phyloP scores from a whole-genome alignment of 2,888 invertebrate genomes.

The Clivina fossor region DNA sequence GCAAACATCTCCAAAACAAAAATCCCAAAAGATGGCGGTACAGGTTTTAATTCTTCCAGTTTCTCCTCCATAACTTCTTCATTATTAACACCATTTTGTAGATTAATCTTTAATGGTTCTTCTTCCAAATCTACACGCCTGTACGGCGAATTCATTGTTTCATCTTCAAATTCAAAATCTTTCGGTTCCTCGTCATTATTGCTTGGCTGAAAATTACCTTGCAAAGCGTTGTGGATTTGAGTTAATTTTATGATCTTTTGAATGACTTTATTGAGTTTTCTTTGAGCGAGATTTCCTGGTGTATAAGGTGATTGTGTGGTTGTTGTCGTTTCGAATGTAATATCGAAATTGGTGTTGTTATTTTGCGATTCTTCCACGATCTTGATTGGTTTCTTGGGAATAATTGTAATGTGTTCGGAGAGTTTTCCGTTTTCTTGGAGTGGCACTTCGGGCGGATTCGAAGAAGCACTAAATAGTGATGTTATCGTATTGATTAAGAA shows the following conservation, averaged over 20 bases:
- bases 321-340: conserved; percentile 5
- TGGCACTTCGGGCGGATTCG: neutral
- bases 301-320: neutral
- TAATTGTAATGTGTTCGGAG: conserved; percentile 19
- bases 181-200: neutral
- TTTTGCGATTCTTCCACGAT: neutral
- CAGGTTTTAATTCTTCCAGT: neutral
- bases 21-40: conserved; percentile 24
- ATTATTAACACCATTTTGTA: neutral
- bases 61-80: neutral
- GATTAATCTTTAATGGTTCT: neutral
- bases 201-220: conserved; percentile 2
- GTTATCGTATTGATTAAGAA: conserved; percentile 11
- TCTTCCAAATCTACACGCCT: neutral
- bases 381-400: neutral
- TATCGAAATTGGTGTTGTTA: neutral
- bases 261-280: conserved; percentile 16
- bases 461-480: conserved; percentile 17
- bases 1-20: conserved; percentile 36
- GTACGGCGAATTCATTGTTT: neutral
- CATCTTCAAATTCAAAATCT: neutral
- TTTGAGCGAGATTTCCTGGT: conserved; percentile 6
- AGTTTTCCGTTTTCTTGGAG: conserved; percentile 8
- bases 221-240: conserved; percentile 9
- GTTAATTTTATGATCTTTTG: conserved; percentile 15